Base-by-base conservation (phyloP, 2,797 vertebrate genomes). In the Typhlichthys eigenmanni region DNA sequence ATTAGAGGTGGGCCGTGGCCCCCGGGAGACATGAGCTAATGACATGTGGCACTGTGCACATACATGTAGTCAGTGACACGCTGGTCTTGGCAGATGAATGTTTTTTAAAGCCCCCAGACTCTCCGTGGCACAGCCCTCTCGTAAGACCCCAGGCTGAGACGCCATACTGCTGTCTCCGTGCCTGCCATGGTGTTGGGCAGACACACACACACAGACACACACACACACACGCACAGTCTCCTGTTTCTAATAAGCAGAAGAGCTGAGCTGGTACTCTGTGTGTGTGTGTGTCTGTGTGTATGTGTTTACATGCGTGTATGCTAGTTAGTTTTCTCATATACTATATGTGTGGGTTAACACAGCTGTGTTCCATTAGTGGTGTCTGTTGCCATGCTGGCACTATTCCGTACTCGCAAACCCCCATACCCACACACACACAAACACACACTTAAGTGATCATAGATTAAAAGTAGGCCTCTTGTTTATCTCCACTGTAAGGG, bases 331-430 rank as follows among this genome's bases (percentile, higher is more conserved):
- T 34, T 64, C 67, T 85, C 71, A 59, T 63, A 81, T 83, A 70
- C 83, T 80, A 34, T 85, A 75, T 65, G 64, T 85, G 86, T 87
- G 85, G 84, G 81, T 78, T 75, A 79, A 69, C 75, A 80, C 92
- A 93, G 86, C 88, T 92, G 90, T 80, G 71, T 75, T 82, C 79
- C 83, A 91, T 92, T 91, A 91, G 82, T 65, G 76, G 81, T 71
- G 74, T 88, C 88, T 90, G 71, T 80, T 76, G 75, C 84, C 84
- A 76, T 85, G 65, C 85, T 29, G 47, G 77, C 79, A 71, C 73
- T 63, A 58, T 69, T 85, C 62, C 72, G 81, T 64, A 64, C 72
- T 71, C 59, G 38, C 60, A 59, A 58, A 62, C 48, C 13, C 17
- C 1, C 12, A 19, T 50, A 63, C 47, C 11, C 55, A 38, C 67